Conservation (phyloP, 2,113 vertebrate species). For the Ramphastos sulfuratus region DNA sequence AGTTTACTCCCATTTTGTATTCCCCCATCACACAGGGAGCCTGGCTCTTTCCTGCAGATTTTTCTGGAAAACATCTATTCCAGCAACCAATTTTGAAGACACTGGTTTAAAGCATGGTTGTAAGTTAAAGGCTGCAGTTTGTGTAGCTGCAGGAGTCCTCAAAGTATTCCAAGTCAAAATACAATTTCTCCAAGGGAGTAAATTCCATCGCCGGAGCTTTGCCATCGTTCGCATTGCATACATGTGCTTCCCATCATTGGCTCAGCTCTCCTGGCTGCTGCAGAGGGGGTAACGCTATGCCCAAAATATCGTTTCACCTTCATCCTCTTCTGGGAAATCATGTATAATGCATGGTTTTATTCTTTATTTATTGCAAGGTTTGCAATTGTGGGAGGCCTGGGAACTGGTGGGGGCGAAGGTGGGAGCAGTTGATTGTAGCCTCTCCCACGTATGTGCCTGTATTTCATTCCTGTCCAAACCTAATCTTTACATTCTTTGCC, state of each 20-base stretch:
- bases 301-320: background rate
- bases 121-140: background rate
- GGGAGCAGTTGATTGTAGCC: background rate
- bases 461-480: background rate
- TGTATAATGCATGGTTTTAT: background rate
- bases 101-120: background rate
- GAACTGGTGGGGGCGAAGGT: background rate
- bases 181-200: background rate
- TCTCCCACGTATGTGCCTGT: background rate
- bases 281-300: background rate
- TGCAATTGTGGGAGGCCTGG: background rate
- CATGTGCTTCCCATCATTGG: background rate
- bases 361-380: background rate
- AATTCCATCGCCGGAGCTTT: background rate
- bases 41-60: background rate
- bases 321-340: background rate
- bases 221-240: background rate
- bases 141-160: constrained; percentile 20
- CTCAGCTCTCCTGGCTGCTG: background rate
- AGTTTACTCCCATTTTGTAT: background rate
- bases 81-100: background rate
- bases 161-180: background rate
- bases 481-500: background rate
- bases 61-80: background rate
- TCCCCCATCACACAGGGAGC: background rate